phyloP scores from a whole-genome alignment of 2,113 vertebrate genomes.

The Pseudorhombus dupliciocellatus region DNA sequence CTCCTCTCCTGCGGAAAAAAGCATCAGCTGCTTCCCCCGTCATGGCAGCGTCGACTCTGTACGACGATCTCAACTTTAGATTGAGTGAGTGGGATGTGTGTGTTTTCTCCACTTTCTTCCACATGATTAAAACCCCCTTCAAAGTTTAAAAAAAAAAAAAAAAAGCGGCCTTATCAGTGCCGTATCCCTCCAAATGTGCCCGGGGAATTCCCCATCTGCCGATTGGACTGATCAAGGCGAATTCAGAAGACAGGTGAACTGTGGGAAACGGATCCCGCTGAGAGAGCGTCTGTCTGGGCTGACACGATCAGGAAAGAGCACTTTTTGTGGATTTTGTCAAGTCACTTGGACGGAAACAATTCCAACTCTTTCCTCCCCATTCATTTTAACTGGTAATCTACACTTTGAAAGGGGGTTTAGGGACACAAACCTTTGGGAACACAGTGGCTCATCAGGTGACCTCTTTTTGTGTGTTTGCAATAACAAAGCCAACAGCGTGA shows the following conservation, averaged over 20 bases:
- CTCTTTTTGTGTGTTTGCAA: too few species aligned
- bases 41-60: slow-evolving; percentile 1
- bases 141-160: slow-evolving; percentile 44
- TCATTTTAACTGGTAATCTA: neutral
- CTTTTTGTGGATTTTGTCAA: slow-evolving; percentile 38
- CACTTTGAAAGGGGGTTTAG: too few species aligned
- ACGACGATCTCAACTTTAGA: neutral
- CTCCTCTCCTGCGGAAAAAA: neutral
- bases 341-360: slow-evolving; percentile 4
- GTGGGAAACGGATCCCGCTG: slow-evolving; percentile 36
- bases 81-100: neutral
- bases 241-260: slow-evolving; percentile 45
- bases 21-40: slow-evolving; percentile 1
- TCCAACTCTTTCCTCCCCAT: neutral
- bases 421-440: too few species aligned
- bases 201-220: slow-evolving; percentile 67
- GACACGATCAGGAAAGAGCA: slow-evolving; percentile 30
- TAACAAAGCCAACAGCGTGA: too few species aligned
- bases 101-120: slow-evolving; percentile 15
- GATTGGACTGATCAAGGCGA: slow-evolving; percentile 44
- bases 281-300: slow-evolving; percentile 51
- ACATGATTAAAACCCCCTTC: slow-evolving; percentile 27
- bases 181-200: slow-evolving; percentile 37
- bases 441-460: too few species aligned
- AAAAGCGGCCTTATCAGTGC: slow-evolving; percentile 31